Evolutionary conservation across 2,113 vertebrate species (phyloP).

Genomic region (Zapornia atra): DNA sequence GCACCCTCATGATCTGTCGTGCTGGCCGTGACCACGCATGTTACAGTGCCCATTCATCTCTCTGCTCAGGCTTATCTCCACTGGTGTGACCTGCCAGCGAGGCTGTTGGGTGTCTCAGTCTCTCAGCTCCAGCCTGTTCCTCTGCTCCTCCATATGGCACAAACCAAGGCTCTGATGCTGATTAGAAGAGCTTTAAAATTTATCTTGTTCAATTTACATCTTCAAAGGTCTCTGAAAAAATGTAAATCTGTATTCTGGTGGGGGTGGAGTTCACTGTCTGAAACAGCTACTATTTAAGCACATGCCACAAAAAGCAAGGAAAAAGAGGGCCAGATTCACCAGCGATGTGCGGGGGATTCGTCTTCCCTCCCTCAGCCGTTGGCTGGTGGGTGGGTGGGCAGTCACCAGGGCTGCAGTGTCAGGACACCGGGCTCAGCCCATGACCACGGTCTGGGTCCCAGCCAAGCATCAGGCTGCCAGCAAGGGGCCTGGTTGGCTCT

Average conservation of each 20-base stretch:
- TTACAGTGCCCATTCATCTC: neutral
- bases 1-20: neutral
- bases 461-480: neutral
- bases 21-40: rapidly evolving
- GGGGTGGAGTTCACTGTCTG: neutral
- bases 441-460: rapidly evolving
- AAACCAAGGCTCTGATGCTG: neutral
- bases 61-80: neutral
- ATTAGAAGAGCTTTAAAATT: neutral
- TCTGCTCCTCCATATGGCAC: conserved; percentile 8
- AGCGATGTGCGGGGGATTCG: neutral
- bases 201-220: neutral
- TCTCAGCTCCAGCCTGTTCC: neutral
- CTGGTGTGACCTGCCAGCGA: neutral
- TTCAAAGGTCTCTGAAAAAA: conserved; percentile 2
- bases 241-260: neutral
- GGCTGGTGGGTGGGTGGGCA: neutral
- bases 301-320: neutral
- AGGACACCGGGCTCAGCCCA: neutral
- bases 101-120: neutral
- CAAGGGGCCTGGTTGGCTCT: neutral
- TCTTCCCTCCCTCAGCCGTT: too few relatives aligned
- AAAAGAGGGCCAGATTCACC: neutral
- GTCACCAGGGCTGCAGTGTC: rapidly evolving
- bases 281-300: neutral